A percentile compares a stretch with the other conserved stretches of the same genome.
phyloP scores from a whole-genome alignment of 2,113 vertebrate species.

The Taxidea taxus region DNA sequence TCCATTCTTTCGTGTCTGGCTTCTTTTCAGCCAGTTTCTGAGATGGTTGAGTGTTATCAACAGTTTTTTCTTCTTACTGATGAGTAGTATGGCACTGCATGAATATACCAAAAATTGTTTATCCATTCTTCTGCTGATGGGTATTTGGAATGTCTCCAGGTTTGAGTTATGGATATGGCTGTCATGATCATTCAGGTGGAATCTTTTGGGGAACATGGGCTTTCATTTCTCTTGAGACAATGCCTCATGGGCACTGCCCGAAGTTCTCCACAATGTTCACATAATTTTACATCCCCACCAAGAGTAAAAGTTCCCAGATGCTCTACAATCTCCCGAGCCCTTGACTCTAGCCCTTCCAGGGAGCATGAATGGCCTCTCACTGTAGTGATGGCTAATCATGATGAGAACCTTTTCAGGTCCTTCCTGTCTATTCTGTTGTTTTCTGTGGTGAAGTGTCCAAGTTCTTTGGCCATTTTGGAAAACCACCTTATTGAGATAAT shows the following conservation, averaged over 20 bases:
- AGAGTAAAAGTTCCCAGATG: neutral
- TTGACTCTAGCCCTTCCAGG: neutral
- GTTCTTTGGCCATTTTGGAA: neutral
- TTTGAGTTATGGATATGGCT: neutral
- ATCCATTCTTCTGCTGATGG: neutral
- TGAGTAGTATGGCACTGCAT: neutral
- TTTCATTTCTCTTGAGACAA: conserved; percentile 25
- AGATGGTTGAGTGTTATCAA: neutral
- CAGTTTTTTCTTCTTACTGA: neutral
- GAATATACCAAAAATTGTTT: neutral
- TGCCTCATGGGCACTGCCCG: neutral
- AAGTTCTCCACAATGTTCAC: neutral
- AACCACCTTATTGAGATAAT: neutral
- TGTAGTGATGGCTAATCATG: neutral
- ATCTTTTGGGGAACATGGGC: neutral
- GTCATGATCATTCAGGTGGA: neutral
- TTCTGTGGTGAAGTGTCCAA: neutral
- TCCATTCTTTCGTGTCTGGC: neutral
- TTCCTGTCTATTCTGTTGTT: neutral
- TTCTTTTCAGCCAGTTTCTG: neutral
- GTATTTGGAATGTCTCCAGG: neutral
- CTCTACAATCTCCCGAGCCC: neutral
- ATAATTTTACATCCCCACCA: neutral
- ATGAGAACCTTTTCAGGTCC: neutral
- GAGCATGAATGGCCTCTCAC: neutral